phyloP scores from a whole-genome alignment of 2,113 vertebrate genomes.

The Dicentrarchus labrax region DNA sequence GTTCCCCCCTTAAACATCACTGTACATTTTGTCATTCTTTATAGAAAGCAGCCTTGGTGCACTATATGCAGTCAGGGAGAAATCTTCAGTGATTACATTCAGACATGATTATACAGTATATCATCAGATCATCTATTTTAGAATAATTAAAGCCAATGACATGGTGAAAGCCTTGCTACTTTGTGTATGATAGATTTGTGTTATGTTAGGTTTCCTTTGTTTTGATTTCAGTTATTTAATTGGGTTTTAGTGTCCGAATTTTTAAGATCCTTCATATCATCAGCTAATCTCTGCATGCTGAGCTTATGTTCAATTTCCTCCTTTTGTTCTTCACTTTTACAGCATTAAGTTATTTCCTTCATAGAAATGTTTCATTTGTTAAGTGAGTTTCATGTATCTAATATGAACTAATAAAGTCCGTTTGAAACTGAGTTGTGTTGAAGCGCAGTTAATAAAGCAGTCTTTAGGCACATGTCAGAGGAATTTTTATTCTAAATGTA shows the following conservation, averaged over 20 bases:
- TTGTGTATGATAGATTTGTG: slow-evolving; percentile 68
- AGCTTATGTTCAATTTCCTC: slow-evolving; percentile 59
- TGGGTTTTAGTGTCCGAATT: slow-evolving; percentile 47
- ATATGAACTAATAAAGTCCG: slow-evolving; percentile 78
- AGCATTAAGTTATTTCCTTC: slow-evolving; percentile 74
- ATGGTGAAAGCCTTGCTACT: slow-evolving; percentile 69
- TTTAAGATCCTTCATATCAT: slow-evolving; percentile 44
- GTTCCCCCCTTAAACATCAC: slow-evolving; percentile 54
- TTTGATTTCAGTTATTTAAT: slow-evolving; percentile 57
- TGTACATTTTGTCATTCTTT: slow-evolving; percentile 62
- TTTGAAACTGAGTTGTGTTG: slow-evolving; percentile 56
- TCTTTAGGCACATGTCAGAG: slow-evolving; percentile 80
- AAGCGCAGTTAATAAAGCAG: not conserved
- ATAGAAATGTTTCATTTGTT: slow-evolving; percentile 70
- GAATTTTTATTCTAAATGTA: slow-evolving; percentile 89
- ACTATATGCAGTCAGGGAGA: slow-evolving; percentile 76
- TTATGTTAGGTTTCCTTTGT: slow-evolving; percentile 67
- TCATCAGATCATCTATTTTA: slow-evolving; percentile 84
- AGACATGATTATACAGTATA: slow-evolving; percentile 75
- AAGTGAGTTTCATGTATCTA: slow-evolving; percentile 75
- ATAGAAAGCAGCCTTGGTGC: slow-evolving; percentile 72
- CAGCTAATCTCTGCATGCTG: slow-evolving; percentile 71
- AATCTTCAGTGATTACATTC: slow-evolving; percentile 64
- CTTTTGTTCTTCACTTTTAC: slow-evolving; percentile 57
- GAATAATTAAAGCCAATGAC: slow-evolving; percentile 76